Percentiles rank a stretch among this genome's conserved stretches.
Conservation (phyloP, 2,888 invertebrate species). For the Coleophora flavipennella region DNA sequence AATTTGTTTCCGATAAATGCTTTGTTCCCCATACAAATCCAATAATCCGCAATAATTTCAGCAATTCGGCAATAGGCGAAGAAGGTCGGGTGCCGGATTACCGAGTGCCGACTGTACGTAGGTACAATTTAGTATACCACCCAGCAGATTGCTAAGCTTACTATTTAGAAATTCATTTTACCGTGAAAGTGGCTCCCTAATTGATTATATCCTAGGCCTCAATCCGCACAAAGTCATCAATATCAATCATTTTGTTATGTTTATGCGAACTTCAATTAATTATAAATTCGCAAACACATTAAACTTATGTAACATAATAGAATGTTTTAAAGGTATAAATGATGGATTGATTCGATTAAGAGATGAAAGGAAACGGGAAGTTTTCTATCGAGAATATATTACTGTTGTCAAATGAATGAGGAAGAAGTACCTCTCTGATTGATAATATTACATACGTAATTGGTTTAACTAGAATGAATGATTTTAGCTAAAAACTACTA, state of each 20-base stretch:
- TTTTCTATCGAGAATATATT: neutral
- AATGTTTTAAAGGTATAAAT: conserved; percentile 10
- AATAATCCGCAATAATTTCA: no score
- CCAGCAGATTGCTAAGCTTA: no score
- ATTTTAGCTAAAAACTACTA: no score
- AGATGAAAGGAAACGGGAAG: conserved; percentile 12
- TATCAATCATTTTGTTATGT: conserved; percentile 12
- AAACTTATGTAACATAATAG: conserved; percentile 10
- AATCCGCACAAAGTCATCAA: neutral
- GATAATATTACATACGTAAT: no score
- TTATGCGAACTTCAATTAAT: conserved; percentile 12
- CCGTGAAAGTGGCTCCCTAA: conserved; percentile 15
- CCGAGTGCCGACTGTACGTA: no score
- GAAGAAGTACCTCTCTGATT: neutral
- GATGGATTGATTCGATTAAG: conserved; percentile 8
- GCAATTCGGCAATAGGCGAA: no score
- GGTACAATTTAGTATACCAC: no score
- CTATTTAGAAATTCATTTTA: conserved; percentile 3
- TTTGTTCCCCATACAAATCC: no score
- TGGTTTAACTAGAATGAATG: no score
- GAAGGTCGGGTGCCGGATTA: no score
- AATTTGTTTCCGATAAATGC: no score
- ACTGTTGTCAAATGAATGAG: neutral
- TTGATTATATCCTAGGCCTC: conserved; percentile 10
- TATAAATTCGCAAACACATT: conserved; percentile 10